Evolutionary conservation across 2,113 vertebrate genomes (phyloP).

Genomic region (Daboia siamensis): DNA sequence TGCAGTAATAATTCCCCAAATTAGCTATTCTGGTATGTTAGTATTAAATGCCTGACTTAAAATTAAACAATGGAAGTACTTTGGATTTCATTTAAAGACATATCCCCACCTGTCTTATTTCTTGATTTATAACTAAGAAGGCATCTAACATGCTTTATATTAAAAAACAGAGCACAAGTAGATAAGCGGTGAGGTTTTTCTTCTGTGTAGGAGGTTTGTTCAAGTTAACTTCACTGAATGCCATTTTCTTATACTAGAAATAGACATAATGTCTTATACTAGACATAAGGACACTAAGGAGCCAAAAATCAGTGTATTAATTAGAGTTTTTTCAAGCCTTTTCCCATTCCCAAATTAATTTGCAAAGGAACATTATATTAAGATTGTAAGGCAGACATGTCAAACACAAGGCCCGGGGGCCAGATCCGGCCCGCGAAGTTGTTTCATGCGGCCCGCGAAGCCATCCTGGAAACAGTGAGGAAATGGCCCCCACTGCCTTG

Average conservation of each 20-base stretch:
- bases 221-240: neutral
- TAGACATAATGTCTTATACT: neutral
- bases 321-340: neutral
- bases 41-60: slow-evolving; percentile 1
- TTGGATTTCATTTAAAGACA: neutral
- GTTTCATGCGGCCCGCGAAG: too few species aligned
- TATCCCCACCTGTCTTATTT: neutral
- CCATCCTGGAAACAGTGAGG: too few species aligned
- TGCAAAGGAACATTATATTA: neutral
- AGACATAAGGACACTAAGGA: neutral
- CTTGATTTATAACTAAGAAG: neutral
- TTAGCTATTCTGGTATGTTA: neutral
- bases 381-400: neutral
- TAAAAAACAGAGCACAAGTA: neutral
- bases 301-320: neutral
- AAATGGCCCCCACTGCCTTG: too few species aligned
- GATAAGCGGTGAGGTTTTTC: neutral
- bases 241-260: neutral
- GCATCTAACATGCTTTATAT: neutral
- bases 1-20: neutral
- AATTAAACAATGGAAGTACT: neutral
- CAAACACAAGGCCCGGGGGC: too few species aligned
- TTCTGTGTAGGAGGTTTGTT: neutral
- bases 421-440: too few species aligned
- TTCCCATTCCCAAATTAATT: neutral